These are phyloP conservation scores for Hydrocynus forskahlii DNA, from an alignment of 2,797 vertebrate genomes.

Conservation along the genomic window DNA sequence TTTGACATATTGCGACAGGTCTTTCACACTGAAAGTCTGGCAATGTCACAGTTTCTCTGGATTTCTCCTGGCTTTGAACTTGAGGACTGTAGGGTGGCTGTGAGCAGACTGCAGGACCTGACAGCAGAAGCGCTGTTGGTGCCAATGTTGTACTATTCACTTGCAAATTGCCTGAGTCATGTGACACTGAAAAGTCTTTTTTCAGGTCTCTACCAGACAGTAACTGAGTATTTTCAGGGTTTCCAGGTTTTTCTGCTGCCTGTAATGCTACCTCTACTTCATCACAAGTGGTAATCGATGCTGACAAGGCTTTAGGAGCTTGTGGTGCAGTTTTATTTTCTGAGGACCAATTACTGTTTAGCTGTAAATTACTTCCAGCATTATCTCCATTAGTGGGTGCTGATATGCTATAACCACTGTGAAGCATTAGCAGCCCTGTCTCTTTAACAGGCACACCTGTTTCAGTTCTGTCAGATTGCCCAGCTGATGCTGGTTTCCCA, in stretches of 20 bases:
- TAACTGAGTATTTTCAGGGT: conserved; percentile 7
- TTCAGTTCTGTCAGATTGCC: conserved; percentile 2
- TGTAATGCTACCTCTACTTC: conserved; percentile 58
- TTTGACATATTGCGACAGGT: conserved; percentile 31
- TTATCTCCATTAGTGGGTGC: conserved; percentile 37
- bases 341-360: conserved; percentile 24
- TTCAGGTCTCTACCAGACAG: conserved; percentile 9
- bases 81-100: neutral
- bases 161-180: conserved; percentile 15
- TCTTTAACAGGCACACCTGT: conserved; percentile 27
- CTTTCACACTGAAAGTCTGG: conserved; percentile 35
- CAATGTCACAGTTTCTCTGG: conserved; percentile 24
- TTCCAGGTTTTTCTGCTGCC: neutral
- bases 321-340: conserved; percentile 44
- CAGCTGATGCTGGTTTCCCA: conserved; percentile 8
- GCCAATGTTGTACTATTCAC: neutral
- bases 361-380: conserved; percentile 46
- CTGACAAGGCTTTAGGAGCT: conserved; percentile 28
- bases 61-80: neutral
- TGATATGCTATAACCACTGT: conserved; percentile 28
- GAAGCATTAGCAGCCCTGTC: conserved; percentile 28
- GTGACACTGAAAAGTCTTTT: conserved; percentile 1
- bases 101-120: neutral
- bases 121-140: neutral
- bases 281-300: conserved; percentile 29